phyloP scores from a whole-genome alignment of 2,888 invertebrate genomes.

The Leptopterna dolabrata region DNA sequence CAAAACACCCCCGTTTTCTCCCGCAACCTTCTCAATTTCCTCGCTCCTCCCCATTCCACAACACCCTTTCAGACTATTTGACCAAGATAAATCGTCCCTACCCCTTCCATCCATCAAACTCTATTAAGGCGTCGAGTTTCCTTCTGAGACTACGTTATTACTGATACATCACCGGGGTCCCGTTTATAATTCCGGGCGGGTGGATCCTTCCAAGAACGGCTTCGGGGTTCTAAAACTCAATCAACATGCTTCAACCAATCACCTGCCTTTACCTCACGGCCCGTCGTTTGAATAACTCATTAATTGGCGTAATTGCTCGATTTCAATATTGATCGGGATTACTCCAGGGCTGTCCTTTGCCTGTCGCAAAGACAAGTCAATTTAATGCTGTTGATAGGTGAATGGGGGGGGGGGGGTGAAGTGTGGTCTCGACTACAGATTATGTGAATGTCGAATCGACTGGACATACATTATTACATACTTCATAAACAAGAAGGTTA shows the following conservation, averaged over 20 bases:
- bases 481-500: too few species aligned
- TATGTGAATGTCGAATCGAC: neutral
- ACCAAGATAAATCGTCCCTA: conserved; percentile 28
- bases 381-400: too few species aligned
- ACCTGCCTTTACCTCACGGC: neutral
- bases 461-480: neutral
- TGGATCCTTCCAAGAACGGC: neutral
- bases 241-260: conserved; percentile 36
- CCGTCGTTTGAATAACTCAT: conserved; percentile 31
- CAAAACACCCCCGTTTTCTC: neutral
- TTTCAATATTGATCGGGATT: conserved; percentile 6
- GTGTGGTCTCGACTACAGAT: neutral
- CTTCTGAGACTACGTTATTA: conserved; percentile 41
- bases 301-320: conserved; percentile 31
- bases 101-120: conserved; percentile 20
- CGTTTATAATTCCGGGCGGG: conserved; percentile 28
- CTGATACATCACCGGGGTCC: conserved; percentile 34
- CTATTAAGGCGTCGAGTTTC: conserved; percentile 41
- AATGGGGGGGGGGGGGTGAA: neutral
- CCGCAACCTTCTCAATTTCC: conserved; percentile 28
- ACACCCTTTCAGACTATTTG: neutral
- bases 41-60: neutral
- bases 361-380: neutral
- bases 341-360: neutral
- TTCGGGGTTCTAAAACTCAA: conserved; percentile 20